Percentiles rank a stretch among this genome's conserved stretches.
phyloP scores from a whole-genome alignment of 2,113 vertebrate species.

The Pseudorectes ferrugineus region DNA sequence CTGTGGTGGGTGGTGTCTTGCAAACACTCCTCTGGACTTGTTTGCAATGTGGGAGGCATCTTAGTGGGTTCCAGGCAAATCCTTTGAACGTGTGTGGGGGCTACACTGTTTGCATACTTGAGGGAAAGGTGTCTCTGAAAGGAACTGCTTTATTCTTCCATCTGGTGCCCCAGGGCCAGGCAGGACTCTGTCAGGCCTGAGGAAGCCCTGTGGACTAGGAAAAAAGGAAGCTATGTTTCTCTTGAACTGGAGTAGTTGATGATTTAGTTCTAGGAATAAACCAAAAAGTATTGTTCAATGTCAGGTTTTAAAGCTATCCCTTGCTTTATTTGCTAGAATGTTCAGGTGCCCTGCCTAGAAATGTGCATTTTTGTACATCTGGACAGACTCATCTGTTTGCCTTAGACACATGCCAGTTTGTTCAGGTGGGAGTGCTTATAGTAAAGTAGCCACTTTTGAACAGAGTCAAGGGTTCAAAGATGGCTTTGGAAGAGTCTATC shows the following conservation, averaged over 20 bases:
- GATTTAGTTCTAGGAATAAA: neutral
- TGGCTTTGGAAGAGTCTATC: neutral
- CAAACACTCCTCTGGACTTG: conserved; percentile 24
- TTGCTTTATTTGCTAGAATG: neutral
- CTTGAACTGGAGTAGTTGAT: neutral
- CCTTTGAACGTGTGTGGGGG: neutral
- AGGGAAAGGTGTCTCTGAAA: neutral
- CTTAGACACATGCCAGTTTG: neutral
- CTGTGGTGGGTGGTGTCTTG: neutral
- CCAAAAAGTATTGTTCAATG: neutral
- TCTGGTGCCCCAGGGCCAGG: neutral
- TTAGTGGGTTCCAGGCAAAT: neutral
- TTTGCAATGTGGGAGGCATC: neutral
- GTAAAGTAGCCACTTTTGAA: neutral
- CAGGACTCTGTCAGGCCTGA: neutral
- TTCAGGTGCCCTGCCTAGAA: neutral
- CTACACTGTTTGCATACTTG: neutral
- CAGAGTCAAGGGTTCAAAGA: neutral
- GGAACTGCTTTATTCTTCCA: neutral
- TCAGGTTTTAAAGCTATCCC: neutral
- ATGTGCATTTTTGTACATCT: neutral
- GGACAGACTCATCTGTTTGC: neutral
- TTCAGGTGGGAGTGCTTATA: neutral
- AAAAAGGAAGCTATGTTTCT: neutral
- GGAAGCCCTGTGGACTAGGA: neutral